A percentile compares a stretch with the other conserved stretches of the same genome.
These are phyloP conservation scores for Dendropsophus ebraccatus DNA, from an alignment of 2,113 vertebrate species.

Conservation along the genomic window DNA sequence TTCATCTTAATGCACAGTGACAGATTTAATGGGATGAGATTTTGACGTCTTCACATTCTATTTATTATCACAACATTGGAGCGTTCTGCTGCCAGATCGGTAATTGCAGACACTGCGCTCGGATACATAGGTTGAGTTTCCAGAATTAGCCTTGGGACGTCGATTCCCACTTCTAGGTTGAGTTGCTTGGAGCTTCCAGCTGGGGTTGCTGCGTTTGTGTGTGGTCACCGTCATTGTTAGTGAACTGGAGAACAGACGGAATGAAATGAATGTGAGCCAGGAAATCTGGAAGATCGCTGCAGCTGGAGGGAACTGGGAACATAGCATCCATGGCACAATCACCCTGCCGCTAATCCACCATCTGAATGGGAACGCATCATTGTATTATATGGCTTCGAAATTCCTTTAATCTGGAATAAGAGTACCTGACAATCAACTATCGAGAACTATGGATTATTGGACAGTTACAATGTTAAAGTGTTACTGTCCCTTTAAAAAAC, in stretches of 20 bases:
- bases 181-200: conserved; percentile 58
- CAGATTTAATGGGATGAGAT: conserved; percentile 18
- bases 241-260: conserved; percentile 70
- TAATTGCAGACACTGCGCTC: conserved; percentile 61
- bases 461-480: no score
- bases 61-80: background rate
- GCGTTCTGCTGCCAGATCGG: background rate
- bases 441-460: no score
- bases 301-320: conserved; percentile 66
- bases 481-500: no score
- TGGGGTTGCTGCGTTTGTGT: conserved; percentile 54
- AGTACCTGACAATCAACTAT: no score
- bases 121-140: conserved; percentile 61
- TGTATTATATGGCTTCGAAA: background rate
- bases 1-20: background rate
- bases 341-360: background rate
- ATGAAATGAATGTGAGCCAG: conserved; percentile 70
- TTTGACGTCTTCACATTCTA: background rate
- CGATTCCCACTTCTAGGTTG: conserved; percentile 60
- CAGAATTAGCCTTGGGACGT: conserved; percentile 59
- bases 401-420: background rate
- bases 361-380: background rate
- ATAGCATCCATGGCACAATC: background rate
- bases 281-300: conserved; percentile 69
- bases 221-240: conserved; percentile 64